Percentiles rank a stretch among this genome's conserved stretches.
Conservation (phyloP, 1,140 invertebrate genomes). For the Melanaphis sacchari region DNA sequence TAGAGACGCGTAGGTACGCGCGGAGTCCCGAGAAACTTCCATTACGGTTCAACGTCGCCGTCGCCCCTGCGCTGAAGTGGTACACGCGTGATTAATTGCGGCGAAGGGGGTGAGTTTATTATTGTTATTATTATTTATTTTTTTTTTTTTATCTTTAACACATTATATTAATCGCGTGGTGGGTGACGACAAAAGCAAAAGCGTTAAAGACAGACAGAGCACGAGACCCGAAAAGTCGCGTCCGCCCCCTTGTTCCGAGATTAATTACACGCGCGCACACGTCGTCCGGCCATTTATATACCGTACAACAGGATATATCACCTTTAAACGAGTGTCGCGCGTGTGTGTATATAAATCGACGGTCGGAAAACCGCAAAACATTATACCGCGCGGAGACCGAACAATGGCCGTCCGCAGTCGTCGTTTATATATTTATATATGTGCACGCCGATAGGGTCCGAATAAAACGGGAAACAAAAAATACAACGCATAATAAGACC, state of each 20-base stretch:
- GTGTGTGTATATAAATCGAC: constrained; percentile 1
- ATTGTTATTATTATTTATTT: constrained; percentile 4
- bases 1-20: too few species aligned
- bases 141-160: constrained; percentile 26
- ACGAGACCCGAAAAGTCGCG: constrained; percentile 3
- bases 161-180: background rate
- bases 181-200: background rate
- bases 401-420: background rate
- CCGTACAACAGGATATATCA: background rate
- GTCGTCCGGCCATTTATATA: background rate
- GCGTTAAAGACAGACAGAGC: background rate
- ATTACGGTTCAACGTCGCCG: background rate
- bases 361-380: constrained; percentile 45
- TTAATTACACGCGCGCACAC: constrained; percentile 1
- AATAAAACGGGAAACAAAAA: background rate
- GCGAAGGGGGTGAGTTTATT: background rate
- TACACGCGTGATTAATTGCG: constrained; percentile 28
- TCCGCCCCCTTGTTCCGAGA: background rate
- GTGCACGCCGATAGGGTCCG: background rate
- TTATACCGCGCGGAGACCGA: background rate
- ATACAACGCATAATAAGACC: constrained; percentile 7
- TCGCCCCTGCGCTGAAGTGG: background rate
- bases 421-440: background rate
- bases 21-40: background rate
- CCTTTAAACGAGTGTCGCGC: constrained; percentile 4